Evolutionary conservation across 1,140 invertebrate genomes (phyloP).

Genomic region (Pogonomyrmex californicus): DNA sequence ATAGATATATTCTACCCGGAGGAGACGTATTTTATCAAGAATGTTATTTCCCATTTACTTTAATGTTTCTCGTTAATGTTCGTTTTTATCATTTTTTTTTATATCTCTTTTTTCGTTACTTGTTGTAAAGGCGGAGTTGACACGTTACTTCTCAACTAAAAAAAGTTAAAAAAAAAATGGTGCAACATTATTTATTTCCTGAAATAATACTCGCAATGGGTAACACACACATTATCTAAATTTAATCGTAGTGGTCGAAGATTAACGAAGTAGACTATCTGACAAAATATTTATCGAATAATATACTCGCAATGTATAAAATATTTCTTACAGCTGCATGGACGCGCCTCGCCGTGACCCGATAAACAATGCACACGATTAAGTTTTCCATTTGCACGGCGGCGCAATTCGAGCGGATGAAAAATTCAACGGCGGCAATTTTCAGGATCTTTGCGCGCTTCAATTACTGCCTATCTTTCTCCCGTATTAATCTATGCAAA

Average conservation of each 20-base stretch:
- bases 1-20: not conserved
- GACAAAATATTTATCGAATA: conserved; percentile 48
- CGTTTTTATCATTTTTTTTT: not conserved
- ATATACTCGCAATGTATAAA: conserved; percentile 15
- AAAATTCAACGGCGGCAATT: conserved; percentile 45
- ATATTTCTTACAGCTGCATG: conserved; percentile 18
- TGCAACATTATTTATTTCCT: not conserved
- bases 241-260: conserved; percentile 21
- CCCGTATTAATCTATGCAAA: conserved; percentile 56
- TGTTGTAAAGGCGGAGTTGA: not conserved
- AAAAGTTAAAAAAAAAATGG: not conserved
- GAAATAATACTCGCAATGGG: not conserved
- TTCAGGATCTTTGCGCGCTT: conserved; percentile 51
- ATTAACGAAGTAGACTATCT: conserved; percentile 44
- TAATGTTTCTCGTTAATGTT: not conserved
- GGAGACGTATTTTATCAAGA: not conserved
- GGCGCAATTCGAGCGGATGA: conserved; percentile 51
- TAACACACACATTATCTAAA: not conserved
- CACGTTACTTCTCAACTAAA: not conserved
- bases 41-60: not conserved
- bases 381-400: conserved; percentile 58
- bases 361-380: conserved; percentile 60
- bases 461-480: conserved; percentile 54
- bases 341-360: not conserved
- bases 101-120: not conserved